Conservation (phyloP, 1,140 invertebrate genomes). For the Laupala kohalensis region DNA sequence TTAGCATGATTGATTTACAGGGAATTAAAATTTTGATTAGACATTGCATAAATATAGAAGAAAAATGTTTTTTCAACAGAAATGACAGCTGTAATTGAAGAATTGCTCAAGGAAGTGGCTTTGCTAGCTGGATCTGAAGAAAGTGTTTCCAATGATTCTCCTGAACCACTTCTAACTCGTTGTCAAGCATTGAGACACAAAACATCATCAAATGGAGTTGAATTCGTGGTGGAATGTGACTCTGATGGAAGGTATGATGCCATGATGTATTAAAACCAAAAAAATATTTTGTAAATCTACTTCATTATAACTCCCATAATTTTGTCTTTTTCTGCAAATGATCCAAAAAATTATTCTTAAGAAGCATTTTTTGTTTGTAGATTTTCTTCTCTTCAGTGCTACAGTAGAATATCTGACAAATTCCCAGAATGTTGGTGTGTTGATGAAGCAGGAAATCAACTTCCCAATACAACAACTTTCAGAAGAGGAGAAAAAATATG, state of each 20-base stretch:
- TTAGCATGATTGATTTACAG: not conserved
- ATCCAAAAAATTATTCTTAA: no score
- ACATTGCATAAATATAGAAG: not conserved
- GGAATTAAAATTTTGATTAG: not conserved
- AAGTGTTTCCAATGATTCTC: conserved; percentile 16
- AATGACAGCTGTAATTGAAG: conserved; percentile 14
- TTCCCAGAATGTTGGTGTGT: conserved; percentile 61
- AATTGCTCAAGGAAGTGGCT: conserved; percentile 24
- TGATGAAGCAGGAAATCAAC: conserved; percentile 67
- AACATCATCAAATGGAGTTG: conserved; percentile 29
- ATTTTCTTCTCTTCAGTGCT: conserved; percentile 40
- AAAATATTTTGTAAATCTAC: not conserved
- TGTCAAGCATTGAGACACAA: conserved; percentile 39
- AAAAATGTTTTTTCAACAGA: not conserved
- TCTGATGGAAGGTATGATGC: conserved; percentile 36
- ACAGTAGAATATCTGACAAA: conserved; percentile 33
- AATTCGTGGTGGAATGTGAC: conserved; percentile 46
- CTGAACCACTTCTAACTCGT: conserved; percentile 32
- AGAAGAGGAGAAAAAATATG: conserved; percentile 43
- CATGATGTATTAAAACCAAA: not conserved
- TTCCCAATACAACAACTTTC: conserved; percentile 47
- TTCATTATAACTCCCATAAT: not conserved
- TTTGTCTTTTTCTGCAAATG: not conserved
- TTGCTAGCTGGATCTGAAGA: conserved; percentile 16
- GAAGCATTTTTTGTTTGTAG: not conserved